phyloP scores from a whole-genome alignment of 2,113 vertebrate species.

The Nothobranchius furzeri region DNA sequence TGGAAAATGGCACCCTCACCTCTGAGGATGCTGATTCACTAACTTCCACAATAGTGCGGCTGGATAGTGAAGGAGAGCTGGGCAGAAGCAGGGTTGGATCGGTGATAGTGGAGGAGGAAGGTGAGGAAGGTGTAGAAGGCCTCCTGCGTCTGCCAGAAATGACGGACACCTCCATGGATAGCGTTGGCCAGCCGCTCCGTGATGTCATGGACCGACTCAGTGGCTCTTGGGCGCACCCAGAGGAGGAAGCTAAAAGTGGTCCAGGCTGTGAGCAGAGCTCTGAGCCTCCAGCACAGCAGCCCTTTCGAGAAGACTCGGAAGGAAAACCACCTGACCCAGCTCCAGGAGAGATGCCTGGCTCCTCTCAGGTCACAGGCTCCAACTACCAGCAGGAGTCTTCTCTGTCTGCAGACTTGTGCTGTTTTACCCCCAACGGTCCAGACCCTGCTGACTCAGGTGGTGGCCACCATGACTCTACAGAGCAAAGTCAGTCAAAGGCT shows the following conservation, averaged over 20 bases:
- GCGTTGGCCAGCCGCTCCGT: conserved; percentile 86
- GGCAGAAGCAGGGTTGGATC: conserved; percentile 57
- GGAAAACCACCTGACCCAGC: conserved; percentile 83
- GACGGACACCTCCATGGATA: conserved; percentile 93
- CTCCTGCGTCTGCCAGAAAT: conserved; percentile 85
- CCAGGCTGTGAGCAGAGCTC: not conserved
- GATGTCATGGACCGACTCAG: conserved; percentile 89
- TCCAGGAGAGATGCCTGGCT: conserved; percentile 58
- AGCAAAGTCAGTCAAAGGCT: conserved; percentile 89
- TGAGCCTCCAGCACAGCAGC: conserved; percentile 75
- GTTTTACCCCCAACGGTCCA: conserved; percentile 93
- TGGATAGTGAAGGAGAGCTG: conserved; percentile 33
- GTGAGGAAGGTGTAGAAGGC: conserved; percentile 45
- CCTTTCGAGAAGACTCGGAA: conserved; percentile 88
- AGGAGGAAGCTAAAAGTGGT: conserved; percentile 18
- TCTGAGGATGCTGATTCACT: conserved; percentile 43
- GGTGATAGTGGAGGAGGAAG: conserved; percentile 27
- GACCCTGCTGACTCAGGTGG: conserved; percentile 87
- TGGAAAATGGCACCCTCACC: conserved; percentile 34
- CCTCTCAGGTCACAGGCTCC: conserved; percentile 52
- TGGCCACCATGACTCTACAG: conserved; percentile 93
- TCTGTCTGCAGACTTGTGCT: conserved; percentile 87
- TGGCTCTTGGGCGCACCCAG: conserved; percentile 76
- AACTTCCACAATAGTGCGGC: conserved; percentile 40
- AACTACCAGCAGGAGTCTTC: conserved; percentile 74